A percentile compares a stretch with the other conserved stretches of the same genome.
Evolutionary conservation across 2,888 invertebrate genomes (phyloP).

Genomic region (Dasysyrphus albostriatus): DNA sequence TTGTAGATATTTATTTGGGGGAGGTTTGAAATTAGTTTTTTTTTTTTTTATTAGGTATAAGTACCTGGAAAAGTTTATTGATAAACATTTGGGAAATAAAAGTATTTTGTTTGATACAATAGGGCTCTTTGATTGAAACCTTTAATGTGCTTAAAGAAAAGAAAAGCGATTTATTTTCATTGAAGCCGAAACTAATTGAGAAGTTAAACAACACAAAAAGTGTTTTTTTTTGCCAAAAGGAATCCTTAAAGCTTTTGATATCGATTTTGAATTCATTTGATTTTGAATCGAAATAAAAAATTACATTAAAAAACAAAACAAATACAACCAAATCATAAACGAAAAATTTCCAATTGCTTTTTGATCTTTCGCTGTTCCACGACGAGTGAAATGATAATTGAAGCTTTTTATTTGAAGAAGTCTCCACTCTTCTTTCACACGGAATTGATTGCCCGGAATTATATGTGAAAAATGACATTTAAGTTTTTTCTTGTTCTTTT

Average conservation of each 20-base stretch:
- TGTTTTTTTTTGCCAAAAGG: background rate
- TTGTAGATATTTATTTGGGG: slow-evolving; percentile 19
- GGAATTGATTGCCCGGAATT: no score
- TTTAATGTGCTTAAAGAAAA: slow-evolving; percentile 9
- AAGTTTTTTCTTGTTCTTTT: no score
- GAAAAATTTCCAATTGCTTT: no score
- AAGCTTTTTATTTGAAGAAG: no score
- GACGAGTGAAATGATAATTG: no score
- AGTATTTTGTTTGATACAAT: background rate
- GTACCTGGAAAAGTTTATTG: slow-evolving; percentile 1
- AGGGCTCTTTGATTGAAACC: slow-evolving; percentile 4
- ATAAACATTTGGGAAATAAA: background rate
- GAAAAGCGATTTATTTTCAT: background rate
- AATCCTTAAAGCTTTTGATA: background rate
- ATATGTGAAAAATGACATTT: no score
- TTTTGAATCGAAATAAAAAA: no score
- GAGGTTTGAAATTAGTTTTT: background rate
- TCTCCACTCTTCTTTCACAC: no score
- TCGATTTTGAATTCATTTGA: background rate
- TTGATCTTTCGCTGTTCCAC: no score
- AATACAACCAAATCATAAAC: no score
- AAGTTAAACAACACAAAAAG: background rate
- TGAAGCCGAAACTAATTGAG: background rate
- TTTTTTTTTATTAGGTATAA: background rate
- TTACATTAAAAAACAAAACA: no score